Evolutionary conservation across 2,888 invertebrate genomes (phyloP).

Genomic region (Thumatha senex): DNA sequence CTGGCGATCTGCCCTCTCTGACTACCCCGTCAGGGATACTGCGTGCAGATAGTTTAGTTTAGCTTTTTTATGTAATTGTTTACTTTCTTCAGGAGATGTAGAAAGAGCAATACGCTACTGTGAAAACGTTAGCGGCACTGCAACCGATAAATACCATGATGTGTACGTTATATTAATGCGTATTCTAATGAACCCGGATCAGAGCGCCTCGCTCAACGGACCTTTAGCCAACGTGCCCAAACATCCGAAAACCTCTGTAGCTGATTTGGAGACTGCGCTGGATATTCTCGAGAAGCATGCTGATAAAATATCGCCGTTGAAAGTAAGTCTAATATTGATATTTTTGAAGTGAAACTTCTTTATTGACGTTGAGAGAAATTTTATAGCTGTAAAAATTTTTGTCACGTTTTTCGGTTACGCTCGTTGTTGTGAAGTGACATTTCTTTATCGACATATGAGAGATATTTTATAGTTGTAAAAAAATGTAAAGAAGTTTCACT

Average conservation of each 20-base stretch:
- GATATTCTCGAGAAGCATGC: conserved; percentile 93
- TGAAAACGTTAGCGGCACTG: conserved; percentile 85
- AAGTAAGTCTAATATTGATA: conserved; percentile 74
- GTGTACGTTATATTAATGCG: conserved; percentile 86
- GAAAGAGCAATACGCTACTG: conserved; percentile 94
- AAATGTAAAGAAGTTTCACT: no score
- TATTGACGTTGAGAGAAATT: no score
- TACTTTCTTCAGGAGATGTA: conserved; percentile 84
- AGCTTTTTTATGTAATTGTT: neutral
- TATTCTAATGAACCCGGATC: conserved; percentile 69
- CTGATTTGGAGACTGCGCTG: conserved; percentile 91
- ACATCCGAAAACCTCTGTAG: conserved; percentile 85
- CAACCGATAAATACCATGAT: conserved; percentile 63
- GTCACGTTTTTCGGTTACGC: no score
- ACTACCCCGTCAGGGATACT: no score
- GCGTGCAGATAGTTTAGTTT: no score
- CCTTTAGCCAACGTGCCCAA: conserved; percentile 72
- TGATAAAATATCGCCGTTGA: conserved; percentile 91
- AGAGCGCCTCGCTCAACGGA: conserved; percentile 56
- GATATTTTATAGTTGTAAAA: no score
- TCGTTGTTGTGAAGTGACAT: no score
- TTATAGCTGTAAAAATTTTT: no score
- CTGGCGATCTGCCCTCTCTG: no score
- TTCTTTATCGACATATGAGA: no score
- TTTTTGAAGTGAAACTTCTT: no score